A percentile compares a stretch with the other conserved stretches of the same genome.
Conservation (phyloP, 2,113 vertebrate species). For the Antechinus flavipes region DNA sequence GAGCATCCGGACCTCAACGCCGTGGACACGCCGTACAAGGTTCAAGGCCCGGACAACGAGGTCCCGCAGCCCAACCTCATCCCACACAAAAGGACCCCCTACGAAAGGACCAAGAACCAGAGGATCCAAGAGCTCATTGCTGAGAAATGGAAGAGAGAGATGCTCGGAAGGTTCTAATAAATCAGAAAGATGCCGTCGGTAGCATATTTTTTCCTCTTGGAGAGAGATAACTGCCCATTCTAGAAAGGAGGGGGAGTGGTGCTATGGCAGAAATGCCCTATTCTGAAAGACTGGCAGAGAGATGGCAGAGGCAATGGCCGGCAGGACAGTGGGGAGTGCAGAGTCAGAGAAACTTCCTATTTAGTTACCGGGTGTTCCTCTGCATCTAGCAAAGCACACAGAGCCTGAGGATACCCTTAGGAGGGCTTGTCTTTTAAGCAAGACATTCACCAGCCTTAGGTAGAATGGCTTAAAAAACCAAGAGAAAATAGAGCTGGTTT, state of each 20-base stretch:
- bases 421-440: not conserved
- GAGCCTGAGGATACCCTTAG: not conserved
- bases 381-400: not conserved
- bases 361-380: not conserved
- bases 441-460: not conserved
- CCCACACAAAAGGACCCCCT: constrained; percentile 86
- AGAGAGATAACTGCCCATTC: constrained; percentile 85
- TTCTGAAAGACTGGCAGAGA: constrained; percentile 63
- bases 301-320: not conserved
- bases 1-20: constrained; percentile 90
- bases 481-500: not conserved
- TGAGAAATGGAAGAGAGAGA: constrained; percentile 89
- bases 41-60: constrained; percentile 83
- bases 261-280: constrained; percentile 78
- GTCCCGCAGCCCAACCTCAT: constrained; percentile 92
- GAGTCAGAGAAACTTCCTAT: not conserved
- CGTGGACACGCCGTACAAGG: constrained; percentile 87
- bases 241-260: constrained; percentile 69
- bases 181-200: constrained; percentile 79
- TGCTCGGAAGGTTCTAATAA: constrained; percentile 89
- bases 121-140: constrained; percentile 96
- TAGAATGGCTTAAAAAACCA: not conserved
- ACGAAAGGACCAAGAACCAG: constrained; percentile 94
- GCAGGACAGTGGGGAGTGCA: not conserved
- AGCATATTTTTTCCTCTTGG: constrained; percentile 86